Evolutionary conservation across 2,113 vertebrate species (phyloP).

Genomic region (Lonchura striata): DNA sequence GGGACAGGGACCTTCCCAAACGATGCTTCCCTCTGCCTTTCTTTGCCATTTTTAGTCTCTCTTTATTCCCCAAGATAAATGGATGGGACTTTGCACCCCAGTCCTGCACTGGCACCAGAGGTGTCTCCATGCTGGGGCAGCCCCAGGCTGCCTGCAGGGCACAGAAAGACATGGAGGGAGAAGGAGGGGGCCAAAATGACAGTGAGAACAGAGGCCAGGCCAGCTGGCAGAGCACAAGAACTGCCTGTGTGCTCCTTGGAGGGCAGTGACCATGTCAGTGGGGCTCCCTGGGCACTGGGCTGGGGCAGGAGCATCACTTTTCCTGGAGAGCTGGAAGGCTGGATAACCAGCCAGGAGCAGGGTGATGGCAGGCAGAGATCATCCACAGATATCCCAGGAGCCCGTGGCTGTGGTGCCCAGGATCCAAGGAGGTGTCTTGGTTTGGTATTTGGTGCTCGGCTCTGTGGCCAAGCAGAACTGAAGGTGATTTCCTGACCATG

Average conservation of each 20-base stretch:
- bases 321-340: background rate
- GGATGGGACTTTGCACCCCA: background rate
- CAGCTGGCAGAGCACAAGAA: background rate
- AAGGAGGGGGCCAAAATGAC: background rate
- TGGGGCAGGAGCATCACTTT: background rate
- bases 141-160: background rate
- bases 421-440: accelerated
- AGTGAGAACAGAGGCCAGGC: accelerated
- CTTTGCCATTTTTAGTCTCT: background rate
- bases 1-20: background rate
- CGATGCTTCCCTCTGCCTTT: background rate
- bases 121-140: accelerated
- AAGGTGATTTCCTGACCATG: accelerated
- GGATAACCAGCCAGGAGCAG: background rate
- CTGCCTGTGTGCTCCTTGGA: background rate
- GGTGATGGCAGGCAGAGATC: background rate
- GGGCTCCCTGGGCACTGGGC: background rate
- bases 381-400: accelerated
- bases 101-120: background rate
- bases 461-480: background rate
- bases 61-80: background rate
- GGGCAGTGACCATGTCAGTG: background rate
- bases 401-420: background rate
- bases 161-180: background rate
- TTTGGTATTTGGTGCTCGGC: background rate